Evolutionary conservation across 1,140 invertebrate genomes (phyloP).

Genomic region (Leptinotarsa defecta): DNA sequence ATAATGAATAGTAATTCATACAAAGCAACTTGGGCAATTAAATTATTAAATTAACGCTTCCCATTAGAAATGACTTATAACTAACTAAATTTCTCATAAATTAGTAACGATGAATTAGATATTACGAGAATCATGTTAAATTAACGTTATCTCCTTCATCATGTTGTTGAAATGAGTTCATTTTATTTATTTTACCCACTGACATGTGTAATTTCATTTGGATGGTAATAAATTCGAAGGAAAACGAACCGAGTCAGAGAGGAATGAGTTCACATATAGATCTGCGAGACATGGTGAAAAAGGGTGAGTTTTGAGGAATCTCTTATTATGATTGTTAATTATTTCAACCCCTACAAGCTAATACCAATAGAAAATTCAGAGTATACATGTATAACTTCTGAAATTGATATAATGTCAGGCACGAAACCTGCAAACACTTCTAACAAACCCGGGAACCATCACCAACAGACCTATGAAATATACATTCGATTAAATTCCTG

Average conservation of each 20-base stretch:
- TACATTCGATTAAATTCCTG: too few species aligned
- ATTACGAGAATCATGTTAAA: slow-evolving; percentile 27
- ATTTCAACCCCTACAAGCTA: too few species aligned
- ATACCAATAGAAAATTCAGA: too few species aligned
- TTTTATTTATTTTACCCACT: slow-evolving; percentile 35
- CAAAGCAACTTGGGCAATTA: slow-evolving; percentile 21
- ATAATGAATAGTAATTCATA: slow-evolving; percentile 26
- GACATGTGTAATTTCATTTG: slow-evolving; percentile 38
- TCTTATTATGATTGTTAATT: too few species aligned
- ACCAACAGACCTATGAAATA: too few species aligned
- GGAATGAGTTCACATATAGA: background rate
- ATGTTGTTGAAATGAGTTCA: slow-evolving; percentile 26
- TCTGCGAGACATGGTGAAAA: background rate
- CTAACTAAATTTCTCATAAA: slow-evolving; percentile 33
- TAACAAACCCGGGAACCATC: too few species aligned
- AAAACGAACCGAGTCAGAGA: slow-evolving; percentile 9
- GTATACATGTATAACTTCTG: too few species aligned
- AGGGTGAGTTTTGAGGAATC: background rate
- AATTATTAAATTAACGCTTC: slow-evolving; percentile 33
- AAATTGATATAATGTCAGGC: too few species aligned
- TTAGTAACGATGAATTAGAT: slow-evolving; percentile 36
- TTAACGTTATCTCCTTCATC: slow-evolving; percentile 28
- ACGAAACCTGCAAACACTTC: too few species aligned
- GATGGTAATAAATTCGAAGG: slow-evolving; percentile 32
- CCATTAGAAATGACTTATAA: slow-evolving; percentile 30